phyloP scores from a whole-genome alignment of 2,888 invertebrate species.

The Meiosimyza decipiens region DNA sequence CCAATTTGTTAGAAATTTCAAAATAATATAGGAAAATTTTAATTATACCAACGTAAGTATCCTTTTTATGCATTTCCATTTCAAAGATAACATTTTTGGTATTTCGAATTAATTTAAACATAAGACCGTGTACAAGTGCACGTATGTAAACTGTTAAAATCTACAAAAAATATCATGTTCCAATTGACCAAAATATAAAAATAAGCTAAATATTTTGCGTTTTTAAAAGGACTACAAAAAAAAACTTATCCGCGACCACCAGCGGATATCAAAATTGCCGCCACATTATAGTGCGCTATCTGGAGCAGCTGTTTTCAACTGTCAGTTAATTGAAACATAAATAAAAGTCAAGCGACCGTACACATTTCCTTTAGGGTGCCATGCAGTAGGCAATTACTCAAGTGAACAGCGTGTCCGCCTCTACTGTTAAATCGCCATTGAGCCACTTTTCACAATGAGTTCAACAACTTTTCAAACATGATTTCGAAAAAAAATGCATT shows the following conservation, averaged over 20 bases:
- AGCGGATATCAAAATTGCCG: conserved; percentile 12
- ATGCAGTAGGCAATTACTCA: not conserved
- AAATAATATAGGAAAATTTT: too few species aligned
- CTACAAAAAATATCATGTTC: too few species aligned
- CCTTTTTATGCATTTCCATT: too few species aligned
- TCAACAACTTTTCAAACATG: conserved; percentile 24
- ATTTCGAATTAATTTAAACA: too few species aligned
- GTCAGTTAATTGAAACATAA: conserved; percentile 28
- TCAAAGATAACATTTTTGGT: too few species aligned
- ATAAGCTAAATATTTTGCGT: too few species aligned
- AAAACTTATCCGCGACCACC: not conserved
- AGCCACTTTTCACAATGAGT: conserved; percentile 19
- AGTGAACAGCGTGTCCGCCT: conserved; percentile 20
- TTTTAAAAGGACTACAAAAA: too few species aligned
- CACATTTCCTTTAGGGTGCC: conserved; percentile 6
- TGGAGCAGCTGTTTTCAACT: conserved; percentile 13
- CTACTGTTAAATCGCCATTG: not conserved
- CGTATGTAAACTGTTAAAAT: too few species aligned
- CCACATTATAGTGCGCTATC: conserved; percentile 9
- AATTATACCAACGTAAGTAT: too few species aligned
- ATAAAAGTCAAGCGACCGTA: conserved; percentile 7
- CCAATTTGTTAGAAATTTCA: too few species aligned
- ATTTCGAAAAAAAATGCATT: conserved; percentile 2
- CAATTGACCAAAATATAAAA: too few species aligned
- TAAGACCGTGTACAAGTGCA: too few species aligned